Base-by-base conservation (phyloP, 1,140 invertebrate species). In the Drosophila tsacasi region DNA sequence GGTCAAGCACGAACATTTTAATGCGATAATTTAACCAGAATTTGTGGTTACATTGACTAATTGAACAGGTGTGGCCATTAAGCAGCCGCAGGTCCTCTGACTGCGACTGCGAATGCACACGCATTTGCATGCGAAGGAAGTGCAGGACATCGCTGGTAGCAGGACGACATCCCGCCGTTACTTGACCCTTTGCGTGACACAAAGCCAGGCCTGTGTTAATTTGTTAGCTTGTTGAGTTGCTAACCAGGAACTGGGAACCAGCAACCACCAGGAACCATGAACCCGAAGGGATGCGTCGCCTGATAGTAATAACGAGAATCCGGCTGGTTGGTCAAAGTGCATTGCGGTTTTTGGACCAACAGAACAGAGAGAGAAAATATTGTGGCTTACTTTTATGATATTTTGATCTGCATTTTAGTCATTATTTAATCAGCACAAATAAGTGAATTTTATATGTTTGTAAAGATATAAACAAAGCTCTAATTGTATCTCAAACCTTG, bases 11-110 rank as follows among this genome's bases (percentile, higher is more conserved):
- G 91, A 91, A 92, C 85, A 92, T 92, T 92, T 92, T 92, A 92
- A 92, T 92, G 91, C 91, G 84, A 92, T 92, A 92, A 92, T 92
- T 92, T 92, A 91, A 92, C 91, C 91, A 91, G 91, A 85, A 92
- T 79, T 92, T 92, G 91, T 80, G 91, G 91, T 92, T 82, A 90
- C 87, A 92, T 92, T 92, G 91, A 91, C 91, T 92, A 92, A 92
- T 92, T 92, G 91, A 92, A 92, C 91, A 92, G 91, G 91, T 92
- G 90, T 91, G 90, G 90, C 87, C 83, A 92, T 91, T 91, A 91
- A 83, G 83, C 79, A 91, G 84, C 89, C 89, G 77, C 89, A 91
- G 82, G 82, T 81, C 32, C 54, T 39, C 32, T 55, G 54, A 64
- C 62, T 47, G 82, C 85, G 78, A 81, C 76, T 49, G 66, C 39